A percentile compares a stretch with the other conserved stretches of the same genome.
phyloP scores from a whole-genome alignment of 2,888 invertebrate species.

The Ormyrus labotus region DNA sequence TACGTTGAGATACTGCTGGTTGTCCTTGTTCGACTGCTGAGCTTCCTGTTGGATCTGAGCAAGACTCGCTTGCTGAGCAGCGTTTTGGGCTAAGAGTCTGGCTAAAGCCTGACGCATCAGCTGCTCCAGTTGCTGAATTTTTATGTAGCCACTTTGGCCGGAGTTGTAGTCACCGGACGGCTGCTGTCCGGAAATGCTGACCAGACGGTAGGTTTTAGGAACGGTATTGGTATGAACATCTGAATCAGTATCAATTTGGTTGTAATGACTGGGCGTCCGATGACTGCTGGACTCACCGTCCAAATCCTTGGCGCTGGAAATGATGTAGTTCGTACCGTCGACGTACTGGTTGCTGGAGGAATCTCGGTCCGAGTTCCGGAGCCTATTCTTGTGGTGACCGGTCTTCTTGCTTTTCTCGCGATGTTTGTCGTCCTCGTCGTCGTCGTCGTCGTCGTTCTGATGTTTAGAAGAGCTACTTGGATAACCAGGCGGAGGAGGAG shows the following conservation, averaged over 20 bases:
- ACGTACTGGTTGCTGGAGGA: constrained; percentile 63
- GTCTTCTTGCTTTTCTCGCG: constrained; percentile 59
- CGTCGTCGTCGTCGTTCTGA: constrained; percentile 55
- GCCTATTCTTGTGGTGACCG: constrained; percentile 59
- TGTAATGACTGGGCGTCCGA: constrained; percentile 63
- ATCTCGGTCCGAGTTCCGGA: constrained; percentile 57
- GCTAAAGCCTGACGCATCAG: constrained; percentile 68
- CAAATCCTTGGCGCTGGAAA: constrained; percentile 66
- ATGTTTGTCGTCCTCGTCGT: constrained; percentile 43
- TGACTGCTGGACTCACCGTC: constrained; percentile 68
- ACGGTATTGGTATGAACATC: constrained; percentile 59
- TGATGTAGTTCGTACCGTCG: constrained; percentile 69
- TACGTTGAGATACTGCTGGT: constrained; percentile 49
- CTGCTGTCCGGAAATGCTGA: constrained; percentile 67
- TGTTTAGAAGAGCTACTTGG: constrained; percentile 53
- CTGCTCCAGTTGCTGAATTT: constrained; percentile 68
- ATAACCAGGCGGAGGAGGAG: constrained; percentile 61
- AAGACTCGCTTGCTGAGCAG: constrained; percentile 53
- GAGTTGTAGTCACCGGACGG: constrained; percentile 61
- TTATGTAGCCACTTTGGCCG: constrained; percentile 61
- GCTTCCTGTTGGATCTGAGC: constrained; percentile 48
- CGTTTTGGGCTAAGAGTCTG: constrained; percentile 65
- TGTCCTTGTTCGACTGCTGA: constrained; percentile 40
- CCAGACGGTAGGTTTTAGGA: constrained; percentile 65
- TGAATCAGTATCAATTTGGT: constrained; percentile 63